Percentiles rank a stretch among this genome's conserved stretches.
These are phyloP conservation scores for Amazona vittata DNA, from an alignment of 2,113 vertebrate genomes.

Conservation along the genomic window DNA sequence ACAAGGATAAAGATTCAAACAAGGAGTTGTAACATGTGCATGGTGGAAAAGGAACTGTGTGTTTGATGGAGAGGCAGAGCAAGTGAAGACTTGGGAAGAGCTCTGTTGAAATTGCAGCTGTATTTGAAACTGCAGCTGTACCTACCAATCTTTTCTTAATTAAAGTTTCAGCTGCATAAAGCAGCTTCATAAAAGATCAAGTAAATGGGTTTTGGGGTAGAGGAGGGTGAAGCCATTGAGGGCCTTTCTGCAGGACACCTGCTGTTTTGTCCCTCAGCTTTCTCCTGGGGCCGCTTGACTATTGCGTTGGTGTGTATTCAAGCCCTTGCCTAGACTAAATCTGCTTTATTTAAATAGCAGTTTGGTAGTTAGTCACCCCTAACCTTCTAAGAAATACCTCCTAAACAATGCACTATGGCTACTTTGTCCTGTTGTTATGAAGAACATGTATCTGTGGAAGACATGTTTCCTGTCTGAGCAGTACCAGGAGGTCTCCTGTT, in stretches of 20 bases:
- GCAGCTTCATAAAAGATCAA: not conserved
- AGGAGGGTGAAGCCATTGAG: not conserved
- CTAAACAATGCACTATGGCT: not conserved
- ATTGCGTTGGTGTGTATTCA: not conserved
- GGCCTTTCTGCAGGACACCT: not conserved
- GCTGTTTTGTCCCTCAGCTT: not conserved
- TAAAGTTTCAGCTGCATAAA: not conserved
- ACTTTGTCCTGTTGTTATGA: not conserved
- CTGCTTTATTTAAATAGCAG: not conserved
- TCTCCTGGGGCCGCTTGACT: not conserved
- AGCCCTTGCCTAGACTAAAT: not conserved
- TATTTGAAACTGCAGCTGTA: not conserved
- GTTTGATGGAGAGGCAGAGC: not conserved
- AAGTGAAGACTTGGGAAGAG: not conserved
- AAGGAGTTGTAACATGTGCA: not conserved
- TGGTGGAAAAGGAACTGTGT: not conserved
- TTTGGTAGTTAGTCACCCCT: not conserved
- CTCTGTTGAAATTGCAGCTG: not conserved
- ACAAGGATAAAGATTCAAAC: not conserved
- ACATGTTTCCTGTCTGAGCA: accelerated
- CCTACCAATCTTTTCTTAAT: not conserved
- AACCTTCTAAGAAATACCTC: not conserved
- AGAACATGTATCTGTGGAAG: not conserved
- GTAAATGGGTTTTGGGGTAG: not conserved
- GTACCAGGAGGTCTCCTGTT: not conserved